Evolutionary conservation across 37 sponge, comb jelly and placozoan genomes (phyloP).

Genomic region (Cliona cf. orientalis): DNA sequence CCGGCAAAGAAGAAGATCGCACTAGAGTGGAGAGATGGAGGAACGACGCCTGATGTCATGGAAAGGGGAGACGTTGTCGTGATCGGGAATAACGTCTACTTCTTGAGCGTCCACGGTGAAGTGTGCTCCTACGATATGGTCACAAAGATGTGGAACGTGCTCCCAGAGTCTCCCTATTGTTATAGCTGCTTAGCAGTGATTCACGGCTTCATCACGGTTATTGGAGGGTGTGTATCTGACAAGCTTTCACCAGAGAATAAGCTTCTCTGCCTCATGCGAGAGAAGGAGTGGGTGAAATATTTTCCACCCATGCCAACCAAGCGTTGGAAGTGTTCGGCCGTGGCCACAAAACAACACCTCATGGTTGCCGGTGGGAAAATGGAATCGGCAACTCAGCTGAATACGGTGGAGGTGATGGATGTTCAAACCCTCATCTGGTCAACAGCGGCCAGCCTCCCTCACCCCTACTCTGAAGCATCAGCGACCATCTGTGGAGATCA

Average conservation of each 20-base stretch:
- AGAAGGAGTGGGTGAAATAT: neutral
- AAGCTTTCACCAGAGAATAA: neutral
- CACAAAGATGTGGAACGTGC: neutral
- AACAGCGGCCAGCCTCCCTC: neutral
- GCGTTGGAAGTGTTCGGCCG: neutral
- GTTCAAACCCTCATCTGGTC: neutral
- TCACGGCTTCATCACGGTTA: neutral
- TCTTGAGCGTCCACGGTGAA: neutral
- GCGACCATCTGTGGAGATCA: neutral
- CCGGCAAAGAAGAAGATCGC: too few species aligned
- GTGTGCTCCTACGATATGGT: neutral
- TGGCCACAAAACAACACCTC: neutral
- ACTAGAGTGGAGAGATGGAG: too few species aligned
- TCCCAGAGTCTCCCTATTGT: constrained; percentile 1
- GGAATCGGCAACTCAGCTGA: neutral
- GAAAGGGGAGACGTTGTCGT: constrained; percentile 2
- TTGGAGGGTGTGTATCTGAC: neutral
- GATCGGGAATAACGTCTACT: constrained; percentile 3
- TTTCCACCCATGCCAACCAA: constrained; percentile 19
- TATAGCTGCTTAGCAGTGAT: neutral
- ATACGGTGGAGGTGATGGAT: constrained; percentile 1
- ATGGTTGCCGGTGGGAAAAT: constrained; percentile 13
- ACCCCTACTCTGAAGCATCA: neutral
- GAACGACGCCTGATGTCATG: too few species aligned
- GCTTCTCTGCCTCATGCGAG: neutral